These are phyloP conservation scores for Gymnoscopelus microlampas DNA, from an alignment of 2,797 vertebrate species.

Conservation along the genomic window DNA sequence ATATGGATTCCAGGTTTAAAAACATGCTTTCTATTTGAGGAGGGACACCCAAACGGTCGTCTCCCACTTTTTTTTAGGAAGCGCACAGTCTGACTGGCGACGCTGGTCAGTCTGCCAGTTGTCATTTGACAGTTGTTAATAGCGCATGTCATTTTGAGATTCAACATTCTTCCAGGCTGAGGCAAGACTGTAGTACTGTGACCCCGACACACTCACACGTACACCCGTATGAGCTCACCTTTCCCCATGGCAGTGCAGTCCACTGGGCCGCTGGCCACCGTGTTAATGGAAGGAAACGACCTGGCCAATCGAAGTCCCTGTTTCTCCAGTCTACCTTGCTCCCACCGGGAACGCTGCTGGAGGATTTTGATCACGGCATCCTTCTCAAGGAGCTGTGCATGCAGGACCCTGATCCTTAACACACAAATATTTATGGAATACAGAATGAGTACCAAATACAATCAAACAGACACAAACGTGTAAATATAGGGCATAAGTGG, in stretches of 20 bases:
- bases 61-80: conserved; percentile 64
- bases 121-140: conserved; percentile 43
- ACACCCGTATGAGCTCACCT: conserved; percentile 76
- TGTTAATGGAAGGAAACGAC: conserved; percentile 91
- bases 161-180: conserved; percentile 7
- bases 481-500: neutral
- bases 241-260: conserved; percentile 44
- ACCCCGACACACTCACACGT: neutral
- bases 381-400: conserved; percentile 95
- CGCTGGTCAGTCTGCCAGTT: conserved; percentile 66
- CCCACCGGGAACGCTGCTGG: conserved; percentile 90
- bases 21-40: conserved; percentile 75
- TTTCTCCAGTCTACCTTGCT: conserved; percentile 84
- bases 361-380: conserved; percentile 95
- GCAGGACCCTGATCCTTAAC: conserved; percentile 90
- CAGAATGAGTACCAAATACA: conserved; percentile 14
- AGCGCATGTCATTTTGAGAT: conserved; percentile 40
- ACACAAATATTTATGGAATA: neutral
- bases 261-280: conserved; percentile 36
- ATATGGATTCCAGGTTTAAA: conserved; percentile 73
- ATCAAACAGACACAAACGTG: neutral
- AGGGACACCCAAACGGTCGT: conserved; percentile 31
- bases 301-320: conserved; percentile 88
- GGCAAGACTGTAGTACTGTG: neutral
- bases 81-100: conserved; percentile 71